Base-by-base conservation (phyloP, 2,888 invertebrate genomes). In the Dryobota labecula region DNA sequence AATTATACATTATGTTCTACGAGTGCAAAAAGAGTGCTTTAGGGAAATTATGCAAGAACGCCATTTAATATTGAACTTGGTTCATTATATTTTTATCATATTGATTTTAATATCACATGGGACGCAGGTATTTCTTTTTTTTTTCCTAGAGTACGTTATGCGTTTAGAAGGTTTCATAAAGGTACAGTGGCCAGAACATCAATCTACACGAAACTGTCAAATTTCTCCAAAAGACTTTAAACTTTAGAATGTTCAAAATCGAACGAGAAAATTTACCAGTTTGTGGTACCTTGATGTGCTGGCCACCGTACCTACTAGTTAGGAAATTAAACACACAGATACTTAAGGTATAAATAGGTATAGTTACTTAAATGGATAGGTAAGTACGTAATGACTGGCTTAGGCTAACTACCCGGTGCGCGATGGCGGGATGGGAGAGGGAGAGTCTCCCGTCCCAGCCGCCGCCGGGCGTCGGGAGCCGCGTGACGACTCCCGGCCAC, bases 31-130 rank as follows among this genome's bases (percentile, higher is more conserved):
- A 77, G 41, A 85, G 80, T 85, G 82, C 47, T 49, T 76, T 75
- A 73, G 62, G 87, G 90, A 88, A 79, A 93, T 70, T 80, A 84
- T 94, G 93, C 86, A 79, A 76, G 82, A 84, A 87, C 80, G 78
- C 79, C 60, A 79, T 83, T 84, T 80, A 57, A 70, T 85, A 51
- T 69, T 86, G 47, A 56, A 78, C 58, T 71, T 85, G 41, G 33
- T 87, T 76, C 70, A 78, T 58, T 18, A 54, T 24, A 54, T 33
- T 61, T 74, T 56, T 73, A 20, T 75, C 64, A 62, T 68, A 77
- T 90, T 86, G 74, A 82, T 87, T 73, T 76, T 84, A 66, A 67
- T 86, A 80, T 64, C 86, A 60, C 73, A 76, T 72, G 83, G 80
- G 78, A 78, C 69, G 64, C 86, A 91, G 91, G 92, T 93, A 86